Percentiles rank a stretch among this genome's conserved stretches.
These are phyloP conservation scores for Drosophila affinis DNA, from an alignment of 2,888 invertebrate genomes.

Conservation along the genomic window DNA sequence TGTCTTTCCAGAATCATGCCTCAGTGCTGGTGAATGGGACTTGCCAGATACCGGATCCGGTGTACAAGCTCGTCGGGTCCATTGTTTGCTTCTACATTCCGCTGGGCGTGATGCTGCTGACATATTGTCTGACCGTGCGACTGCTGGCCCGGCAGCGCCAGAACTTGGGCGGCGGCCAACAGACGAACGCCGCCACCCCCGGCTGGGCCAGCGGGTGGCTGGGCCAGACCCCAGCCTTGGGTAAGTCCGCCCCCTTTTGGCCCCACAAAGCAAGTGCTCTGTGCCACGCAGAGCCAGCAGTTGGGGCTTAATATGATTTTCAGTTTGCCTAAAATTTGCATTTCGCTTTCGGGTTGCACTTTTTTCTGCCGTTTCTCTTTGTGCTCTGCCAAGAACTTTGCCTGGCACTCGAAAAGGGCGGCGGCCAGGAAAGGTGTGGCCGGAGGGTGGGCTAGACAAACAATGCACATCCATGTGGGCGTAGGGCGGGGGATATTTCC, in stretches of 20 bases:
- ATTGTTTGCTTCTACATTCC: slow-evolving; percentile 98
- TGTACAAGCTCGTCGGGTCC: slow-evolving; percentile 96
- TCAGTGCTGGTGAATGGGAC: slow-evolving; percentile 92
- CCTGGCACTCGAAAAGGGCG: slow-evolving; percentile 14
- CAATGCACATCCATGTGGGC: slow-evolving; percentile 33
- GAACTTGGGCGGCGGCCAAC: slow-evolving; percentile 85
- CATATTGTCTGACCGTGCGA: slow-evolving; percentile 96
- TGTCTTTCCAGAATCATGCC: slow-evolving; percentile 88
- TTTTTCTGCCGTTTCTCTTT: slow-evolving; percentile 38
- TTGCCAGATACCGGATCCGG: slow-evolving; percentile 94
- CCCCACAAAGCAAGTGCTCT: neutral
- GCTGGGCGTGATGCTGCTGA: slow-evolving; percentile 95
- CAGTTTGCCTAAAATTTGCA: slow-evolving; percentile 45
- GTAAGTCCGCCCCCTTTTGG: slow-evolving; percentile 81
- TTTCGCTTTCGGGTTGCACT: slow-evolving; percentile 31
- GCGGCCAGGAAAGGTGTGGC: neutral
- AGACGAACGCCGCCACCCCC: slow-evolving; percentile 80
- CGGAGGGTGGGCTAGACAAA: slow-evolving; percentile 21
- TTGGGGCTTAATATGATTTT: slow-evolving; percentile 48
- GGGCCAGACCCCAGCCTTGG: slow-evolving; percentile 85
- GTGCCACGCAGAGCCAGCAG: neutral
- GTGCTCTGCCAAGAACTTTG: slow-evolving; percentile 28
- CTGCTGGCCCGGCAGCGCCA: slow-evolving; percentile 93
- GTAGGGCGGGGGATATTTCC: slow-evolving; percentile 1
- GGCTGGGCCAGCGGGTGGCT: slow-evolving; percentile 92